A percentile compares a stretch with the other conserved stretches of the same genome.
phyloP scores from a whole-genome alignment of 2,113 vertebrate genomes.

The Cyanoderma ruficeps region DNA sequence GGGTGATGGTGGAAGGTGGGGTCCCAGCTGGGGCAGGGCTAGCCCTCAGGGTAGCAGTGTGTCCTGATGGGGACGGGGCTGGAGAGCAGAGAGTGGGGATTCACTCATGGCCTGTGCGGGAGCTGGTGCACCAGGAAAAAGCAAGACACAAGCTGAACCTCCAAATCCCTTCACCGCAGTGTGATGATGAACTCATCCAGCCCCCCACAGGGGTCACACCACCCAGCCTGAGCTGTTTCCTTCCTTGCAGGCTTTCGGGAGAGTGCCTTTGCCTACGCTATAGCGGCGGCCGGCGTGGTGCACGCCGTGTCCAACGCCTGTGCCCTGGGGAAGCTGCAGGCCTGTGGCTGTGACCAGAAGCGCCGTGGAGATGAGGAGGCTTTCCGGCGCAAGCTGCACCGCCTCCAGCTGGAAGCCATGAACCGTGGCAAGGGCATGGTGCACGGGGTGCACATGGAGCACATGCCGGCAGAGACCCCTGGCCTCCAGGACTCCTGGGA shows the following conservation, averaged over 20 bases:
- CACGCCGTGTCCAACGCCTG: constrained; percentile 96
- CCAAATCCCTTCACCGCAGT: background rate
- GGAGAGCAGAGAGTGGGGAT: background rate
- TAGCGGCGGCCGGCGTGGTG: constrained; percentile 91
- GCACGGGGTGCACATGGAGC: constrained; percentile 91
- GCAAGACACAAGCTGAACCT: background rate
- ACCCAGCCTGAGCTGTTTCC: background rate
- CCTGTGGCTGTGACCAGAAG: constrained; percentile 91
- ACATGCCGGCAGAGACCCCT: constrained; percentile 82
- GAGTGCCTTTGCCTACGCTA: constrained; percentile 95
- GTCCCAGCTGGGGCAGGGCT: background rate
- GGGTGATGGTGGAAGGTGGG: background rate
- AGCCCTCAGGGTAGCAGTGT: background rate
- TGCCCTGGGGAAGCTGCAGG: constrained; percentile 92
- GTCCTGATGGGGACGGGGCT: background rate
- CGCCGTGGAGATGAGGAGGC: constrained; percentile 92
- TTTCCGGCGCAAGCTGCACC: constrained; percentile 91
- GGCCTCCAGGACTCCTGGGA: constrained; percentile 97
- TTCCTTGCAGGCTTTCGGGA: constrained; percentile 88
- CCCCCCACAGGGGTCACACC: fast-evolving
- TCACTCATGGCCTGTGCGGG: background rate
- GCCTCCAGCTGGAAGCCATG: constrained; percentile 93
- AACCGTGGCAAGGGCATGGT: constrained; percentile 95
- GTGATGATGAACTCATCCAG: background rate
- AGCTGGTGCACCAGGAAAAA: background rate